These are phyloP conservation scores for Stenolophus ochropezus DNA, from an alignment of 2,888 invertebrate species.

Conservation along the genomic window DNA sequence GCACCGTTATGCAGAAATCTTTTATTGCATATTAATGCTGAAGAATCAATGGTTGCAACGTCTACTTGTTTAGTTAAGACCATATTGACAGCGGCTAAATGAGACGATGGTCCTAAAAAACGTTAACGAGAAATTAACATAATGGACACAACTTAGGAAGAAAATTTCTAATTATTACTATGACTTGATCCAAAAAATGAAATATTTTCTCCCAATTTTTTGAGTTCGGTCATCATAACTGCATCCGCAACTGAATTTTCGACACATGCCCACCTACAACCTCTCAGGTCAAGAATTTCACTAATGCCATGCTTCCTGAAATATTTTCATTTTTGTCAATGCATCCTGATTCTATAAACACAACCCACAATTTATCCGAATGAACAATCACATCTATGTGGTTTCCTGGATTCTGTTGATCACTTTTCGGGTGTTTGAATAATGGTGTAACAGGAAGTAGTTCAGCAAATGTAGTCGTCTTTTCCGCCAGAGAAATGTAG, in stretches of 20 bases:
- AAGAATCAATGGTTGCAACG: slow-evolving; percentile 80
- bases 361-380: slow-evolving; percentile 75
- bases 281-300: slow-evolving; percentile 76
- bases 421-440: slow-evolving; percentile 76
- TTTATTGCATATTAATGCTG: slow-evolving; percentile 75
- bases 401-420: slow-evolving; percentile 76
- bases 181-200: slow-evolving; percentile 77
- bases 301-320: slow-evolving; percentile 74
- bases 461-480: slow-evolving; percentile 72
- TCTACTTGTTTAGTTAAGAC: slow-evolving; percentile 78
- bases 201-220: slow-evolving; percentile 77
- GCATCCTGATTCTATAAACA: slow-evolving; percentile 20
- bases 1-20: slow-evolving; percentile 76
- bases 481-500: slow-evolving; percentile 74
- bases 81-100: slow-evolving; percentile 79
- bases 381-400: slow-evolving; percentile 79
- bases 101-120: slow-evolving; percentile 76
- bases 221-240: slow-evolving; percentile 75
- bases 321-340: background rate
- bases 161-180: slow-evolving; percentile 69
- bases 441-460: slow-evolving; percentile 78
- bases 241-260: slow-evolving; percentile 77
- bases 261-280: slow-evolving; percentile 76
- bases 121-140: slow-evolving; percentile 62
- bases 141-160: background rate